Evolutionary conservation across 1,140 invertebrate species (phyloP).

Genomic region (Musca domestica): DNA sequence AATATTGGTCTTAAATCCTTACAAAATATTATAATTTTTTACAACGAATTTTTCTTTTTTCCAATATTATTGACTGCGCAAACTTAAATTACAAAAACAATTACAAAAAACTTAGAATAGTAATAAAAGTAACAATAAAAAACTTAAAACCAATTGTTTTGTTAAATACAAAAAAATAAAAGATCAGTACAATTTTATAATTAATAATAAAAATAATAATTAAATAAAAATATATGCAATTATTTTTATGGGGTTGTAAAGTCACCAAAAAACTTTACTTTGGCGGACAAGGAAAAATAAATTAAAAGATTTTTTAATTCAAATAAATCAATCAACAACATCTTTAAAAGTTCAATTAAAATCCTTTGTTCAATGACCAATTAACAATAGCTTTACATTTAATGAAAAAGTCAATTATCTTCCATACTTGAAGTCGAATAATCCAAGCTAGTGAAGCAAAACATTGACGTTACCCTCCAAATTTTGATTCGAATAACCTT

Average conservation of each 20-base stretch:
- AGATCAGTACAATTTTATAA: slow-evolving; percentile 26
- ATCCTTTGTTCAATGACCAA: not conserved
- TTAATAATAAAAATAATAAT: not conserved
- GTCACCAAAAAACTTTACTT: slow-evolving; percentile 1
- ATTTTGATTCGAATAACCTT: too few relatives aligned
- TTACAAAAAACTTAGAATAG: slow-evolving; percentile 4
- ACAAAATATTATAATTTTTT: not conserved
- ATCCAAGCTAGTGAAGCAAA: too few relatives aligned
- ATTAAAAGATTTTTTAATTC: not conserved
- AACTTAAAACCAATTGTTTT: slow-evolving; percentile 18
- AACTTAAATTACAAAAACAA: slow-evolving; percentile 11
- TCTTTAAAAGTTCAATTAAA: not conserved
- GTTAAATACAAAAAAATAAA: slow-evolving; percentile 7
- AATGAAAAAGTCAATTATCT: too few relatives aligned
- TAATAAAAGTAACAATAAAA: slow-evolving; percentile 20
- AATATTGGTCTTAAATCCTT: not conserved
- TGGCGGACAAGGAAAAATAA: not conserved
- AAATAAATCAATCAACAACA: too few relatives aligned
- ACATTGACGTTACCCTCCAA: too few relatives aligned
- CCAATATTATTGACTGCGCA: not conserved
- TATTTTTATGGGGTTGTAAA: not conserved
- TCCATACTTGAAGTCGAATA: too few relatives aligned
- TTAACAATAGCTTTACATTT: too few relatives aligned
- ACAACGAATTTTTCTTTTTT: not conserved
- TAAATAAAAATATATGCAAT: slow-evolving; percentile 5